phyloP scores from a whole-genome alignment of 2,113 vertebrate genomes.

The Barbus barbus region DNA sequence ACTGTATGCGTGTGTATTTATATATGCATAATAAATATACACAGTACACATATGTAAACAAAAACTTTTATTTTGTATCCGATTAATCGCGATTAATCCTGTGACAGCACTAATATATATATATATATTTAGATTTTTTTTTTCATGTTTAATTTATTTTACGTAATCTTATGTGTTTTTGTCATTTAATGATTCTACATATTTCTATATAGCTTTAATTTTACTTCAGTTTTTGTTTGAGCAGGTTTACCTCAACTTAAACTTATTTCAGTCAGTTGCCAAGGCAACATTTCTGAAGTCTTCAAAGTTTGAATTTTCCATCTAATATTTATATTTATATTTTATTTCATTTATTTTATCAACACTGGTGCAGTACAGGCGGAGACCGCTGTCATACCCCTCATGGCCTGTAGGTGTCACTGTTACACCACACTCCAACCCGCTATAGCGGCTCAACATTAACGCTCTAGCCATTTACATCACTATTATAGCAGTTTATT shows the following conservation, averaged over 20 bases:
- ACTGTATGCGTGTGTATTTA: no score
- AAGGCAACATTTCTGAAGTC: not conserved
- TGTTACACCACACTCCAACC: conserved; percentile 7
- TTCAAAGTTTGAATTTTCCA: not conserved
- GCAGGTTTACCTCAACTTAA: not conserved
- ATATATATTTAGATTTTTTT: no score
- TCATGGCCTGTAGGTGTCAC: conserved; percentile 36
- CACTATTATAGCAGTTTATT: not conserved
- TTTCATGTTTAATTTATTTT: no score
- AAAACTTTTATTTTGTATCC: no score
- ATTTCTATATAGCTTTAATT: not conserved
- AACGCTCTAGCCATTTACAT: not conserved
- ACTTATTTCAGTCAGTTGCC: not conserved
- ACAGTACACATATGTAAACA: no score
- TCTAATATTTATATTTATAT: not conserved
- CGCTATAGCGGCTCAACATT: not conserved
- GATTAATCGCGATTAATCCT: no score
- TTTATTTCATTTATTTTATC: not conserved
- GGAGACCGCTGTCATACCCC: not conserved
- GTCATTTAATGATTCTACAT: no score
- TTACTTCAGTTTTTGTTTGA: not conserved
- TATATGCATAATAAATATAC: no score
- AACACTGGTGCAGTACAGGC: not conserved
- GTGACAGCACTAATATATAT: no score
- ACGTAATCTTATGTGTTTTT: no score